phyloP scores from a whole-genome alignment of 2,888 invertebrate genomes.

The Alentia gelatinosa region DNA sequence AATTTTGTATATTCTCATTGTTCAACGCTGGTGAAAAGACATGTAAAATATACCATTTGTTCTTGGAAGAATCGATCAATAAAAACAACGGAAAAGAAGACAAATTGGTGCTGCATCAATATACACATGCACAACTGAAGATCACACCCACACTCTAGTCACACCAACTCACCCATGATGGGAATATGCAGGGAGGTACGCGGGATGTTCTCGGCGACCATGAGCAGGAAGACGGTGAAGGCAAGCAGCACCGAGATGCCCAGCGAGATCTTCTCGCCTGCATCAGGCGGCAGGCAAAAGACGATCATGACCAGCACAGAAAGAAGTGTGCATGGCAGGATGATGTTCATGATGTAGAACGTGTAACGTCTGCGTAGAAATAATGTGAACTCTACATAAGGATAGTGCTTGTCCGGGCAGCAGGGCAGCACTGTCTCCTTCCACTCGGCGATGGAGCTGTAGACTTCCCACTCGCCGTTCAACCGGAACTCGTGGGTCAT shows the following conservation, averaged over 20 bases:
- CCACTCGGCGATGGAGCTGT: conserved; percentile 61
- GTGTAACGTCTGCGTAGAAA: conserved; percentile 62
- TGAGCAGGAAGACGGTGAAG: conserved; percentile 72
- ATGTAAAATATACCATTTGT: too few relatives aligned
- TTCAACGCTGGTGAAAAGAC: too few relatives aligned
- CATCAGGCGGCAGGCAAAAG: conserved; percentile 74
- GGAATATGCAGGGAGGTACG: conserved; percentile 70
- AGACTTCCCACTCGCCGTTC: conserved; percentile 67
- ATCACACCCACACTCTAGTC: too few relatives aligned
- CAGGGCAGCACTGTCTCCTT: conserved; percentile 64
- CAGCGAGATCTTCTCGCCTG: conserved; percentile 72
- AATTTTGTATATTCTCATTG: too few relatives aligned
- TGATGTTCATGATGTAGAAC: conserved; percentile 70
- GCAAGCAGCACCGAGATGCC: conserved; percentile 71
- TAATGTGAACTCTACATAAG: conserved; percentile 65
- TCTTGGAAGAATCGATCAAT: too few relatives aligned
- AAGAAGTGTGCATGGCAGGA: conserved; percentile 71
- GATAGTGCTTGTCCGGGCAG: conserved; percentile 65
- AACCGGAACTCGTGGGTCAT: conserved; percentile 63
- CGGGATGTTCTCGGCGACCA: conserved; percentile 74
- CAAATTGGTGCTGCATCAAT: too few relatives aligned
- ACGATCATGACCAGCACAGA: conserved; percentile 72
- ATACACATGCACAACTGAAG: too few relatives aligned
- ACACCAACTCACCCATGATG: conserved; percentile 69
- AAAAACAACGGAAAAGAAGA: too few relatives aligned